Conservation (phyloP, 2,797 vertebrate species). For the Pangasius sanitwongsei region DNA sequence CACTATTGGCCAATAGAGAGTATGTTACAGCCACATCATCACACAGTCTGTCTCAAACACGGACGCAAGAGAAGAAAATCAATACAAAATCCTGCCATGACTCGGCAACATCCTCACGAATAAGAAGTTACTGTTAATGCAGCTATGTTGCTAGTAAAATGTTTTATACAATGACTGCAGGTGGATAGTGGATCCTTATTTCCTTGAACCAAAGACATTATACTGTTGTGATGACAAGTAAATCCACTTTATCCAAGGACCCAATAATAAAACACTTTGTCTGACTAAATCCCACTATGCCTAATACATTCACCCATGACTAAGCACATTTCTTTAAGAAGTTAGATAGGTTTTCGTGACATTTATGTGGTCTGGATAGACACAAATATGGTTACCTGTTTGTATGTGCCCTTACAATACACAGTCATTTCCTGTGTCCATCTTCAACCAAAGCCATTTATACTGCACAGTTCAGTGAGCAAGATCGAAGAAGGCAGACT, state of each 20-base stretch:
- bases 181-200: background rate
- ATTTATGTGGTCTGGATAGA: background rate
- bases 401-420: background rate
- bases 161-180: background rate
- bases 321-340: background rate
- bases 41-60: constrained; percentile 34
- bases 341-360: background rate
- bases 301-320: background rate
- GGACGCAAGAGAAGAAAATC: constrained; percentile 17
- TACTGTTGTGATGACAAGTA: background rate
- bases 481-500: background rate
- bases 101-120: constrained; percentile 22
- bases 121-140: too few species aligned
- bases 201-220: background rate
- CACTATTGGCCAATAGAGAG: constrained; percentile 22
- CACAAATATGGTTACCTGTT: too few species aligned
- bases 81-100: constrained; percentile 43
- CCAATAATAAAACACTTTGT: background rate
- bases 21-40: constrained; percentile 1
- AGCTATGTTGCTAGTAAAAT: background rate
- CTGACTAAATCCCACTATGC: background rate
- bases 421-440: background rate
- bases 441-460: constrained; percentile 8
- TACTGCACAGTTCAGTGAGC: constrained; percentile 24
- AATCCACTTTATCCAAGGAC: background rate